Evolutionary conservation across 2,113 vertebrate species (phyloP), one percentile per base, ranked within the genome.

Genomic region (Conger conger): DNA sequence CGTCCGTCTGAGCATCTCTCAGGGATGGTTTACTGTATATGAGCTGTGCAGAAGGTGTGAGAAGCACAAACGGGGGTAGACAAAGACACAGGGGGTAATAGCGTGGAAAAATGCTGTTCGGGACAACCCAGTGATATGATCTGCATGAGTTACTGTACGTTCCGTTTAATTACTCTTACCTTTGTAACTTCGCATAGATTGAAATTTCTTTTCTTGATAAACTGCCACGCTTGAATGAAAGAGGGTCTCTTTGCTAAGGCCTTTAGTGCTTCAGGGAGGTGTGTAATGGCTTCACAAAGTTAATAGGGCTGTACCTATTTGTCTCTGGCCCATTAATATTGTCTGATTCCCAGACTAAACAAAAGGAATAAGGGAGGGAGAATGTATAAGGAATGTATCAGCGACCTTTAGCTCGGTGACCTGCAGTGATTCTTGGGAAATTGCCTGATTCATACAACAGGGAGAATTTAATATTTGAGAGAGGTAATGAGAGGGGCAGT

Each of bases 81-180:
- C n/a, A n/a, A n/a, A 60, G 20, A 23, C 3, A 60, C 13, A 60
- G 57, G 4, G 20, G 18, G 20, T 23, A n/a, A 20, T 18, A 60
- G 15, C 4, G 4, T 23, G 20, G 15, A n/a, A 7, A 68, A 68
- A 73, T 33, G 68, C 68, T 30, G 30, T 27, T 87, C 81, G 85
- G 90, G 87, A 84, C 88, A 90, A 86, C 83, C 9, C 0, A 79
- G 85, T 92, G 79, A 79, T 88, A 85, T 86, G 88, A 86, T 79
- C 83, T 83, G 53, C 86, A 81, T 85, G 3, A 63, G 18, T 57
- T 16, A 57, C 3, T 57, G 15, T 57, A 57, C 11, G 18, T 63
- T 63, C 20, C 20, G 27, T 63, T 63, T 63, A 63, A 63, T 63
- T 20, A 63, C 57, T 63, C 23, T 27, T 63, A 23, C 3, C 3